Conservation (phyloP, 2,113 vertebrate species). For the Brachyhypopomus gauderio region DNA sequence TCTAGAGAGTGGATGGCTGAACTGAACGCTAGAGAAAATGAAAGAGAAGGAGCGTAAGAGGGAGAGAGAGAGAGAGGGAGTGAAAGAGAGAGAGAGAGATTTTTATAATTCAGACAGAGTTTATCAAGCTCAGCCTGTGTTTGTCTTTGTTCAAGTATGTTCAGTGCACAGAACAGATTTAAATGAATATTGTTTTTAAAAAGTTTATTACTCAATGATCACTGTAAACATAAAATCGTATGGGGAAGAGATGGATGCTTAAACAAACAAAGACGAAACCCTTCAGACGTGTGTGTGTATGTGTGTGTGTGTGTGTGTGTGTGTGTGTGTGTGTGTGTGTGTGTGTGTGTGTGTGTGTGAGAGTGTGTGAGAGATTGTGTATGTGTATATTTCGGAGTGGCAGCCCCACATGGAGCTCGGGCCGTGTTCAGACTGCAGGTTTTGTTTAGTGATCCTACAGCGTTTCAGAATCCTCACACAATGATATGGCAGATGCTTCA, state of each 20-base stretch:
- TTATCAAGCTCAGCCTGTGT: too few species aligned
- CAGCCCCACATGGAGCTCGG: too few species aligned
- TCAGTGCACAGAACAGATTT: too few species aligned
- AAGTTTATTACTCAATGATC: constrained; percentile 10
- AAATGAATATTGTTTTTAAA: background rate
- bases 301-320: constrained; percentile 1
- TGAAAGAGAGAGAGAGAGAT: background rate
- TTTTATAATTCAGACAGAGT: background rate
- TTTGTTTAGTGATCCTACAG: too few species aligned
- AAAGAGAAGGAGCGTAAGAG: background rate
- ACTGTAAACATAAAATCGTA: constrained; percentile 2
- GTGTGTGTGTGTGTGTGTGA: background rate
- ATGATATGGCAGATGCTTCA: too few species aligned
- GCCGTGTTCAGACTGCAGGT: too few species aligned
- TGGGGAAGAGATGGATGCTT: constrained; percentile 6
- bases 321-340: background rate
- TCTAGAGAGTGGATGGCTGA: constrained; percentile 94
- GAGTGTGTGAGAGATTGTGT: too few species aligned
- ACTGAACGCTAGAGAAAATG: constrained; percentile 80
- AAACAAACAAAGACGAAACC: constrained; percentile 22
- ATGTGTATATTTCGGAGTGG: too few species aligned
- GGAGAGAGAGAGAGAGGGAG: background rate
- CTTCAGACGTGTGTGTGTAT: constrained; percentile 30
- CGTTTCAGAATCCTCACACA: too few species aligned
- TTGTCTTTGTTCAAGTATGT: too few species aligned